A percentile compares a stretch with the other conserved stretches of the same genome.
Evolutionary conservation across 1,140 invertebrate species (phyloP).

Genomic region (Leptoteleia sp.): DNA sequence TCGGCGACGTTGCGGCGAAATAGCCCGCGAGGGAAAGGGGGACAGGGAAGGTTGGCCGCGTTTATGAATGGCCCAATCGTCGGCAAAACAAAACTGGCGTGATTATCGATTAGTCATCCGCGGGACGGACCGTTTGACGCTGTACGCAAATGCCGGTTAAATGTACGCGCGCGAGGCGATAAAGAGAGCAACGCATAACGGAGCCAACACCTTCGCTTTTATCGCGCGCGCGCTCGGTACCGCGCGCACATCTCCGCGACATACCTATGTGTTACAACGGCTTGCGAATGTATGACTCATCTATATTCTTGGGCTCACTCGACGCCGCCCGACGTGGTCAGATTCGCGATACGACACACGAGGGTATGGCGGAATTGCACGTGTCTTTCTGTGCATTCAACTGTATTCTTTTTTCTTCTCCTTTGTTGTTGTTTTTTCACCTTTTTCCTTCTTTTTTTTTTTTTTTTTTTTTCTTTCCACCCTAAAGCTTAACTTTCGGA

Average conservation of each 20-base stretch:
- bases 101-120: slow-evolving; percentile 40
- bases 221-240: slow-evolving; percentile 43
- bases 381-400: slow-evolving; percentile 44
- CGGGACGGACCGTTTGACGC: slow-evolving; percentile 9
- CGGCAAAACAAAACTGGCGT: slow-evolving; percentile 1
- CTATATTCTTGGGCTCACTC: slow-evolving; percentile 56
- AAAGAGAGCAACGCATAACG: slow-evolving; percentile 44
- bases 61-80: slow-evolving; percentile 25
- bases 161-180: slow-evolving; percentile 40
- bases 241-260: slow-evolving; percentile 29
- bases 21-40: too few relatives aligned
- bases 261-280: slow-evolving; percentile 44
- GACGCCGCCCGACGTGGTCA: slow-evolving; percentile 43
- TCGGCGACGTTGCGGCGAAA: too few relatives aligned
- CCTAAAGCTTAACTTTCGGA: too few relatives aligned
- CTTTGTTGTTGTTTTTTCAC: too few relatives aligned
- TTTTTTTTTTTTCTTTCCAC: too few relatives aligned
- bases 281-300: slow-evolving; percentile 57
- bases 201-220: slow-evolving; percentile 58
- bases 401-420: too few relatives aligned
- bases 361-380: slow-evolving; percentile 40
- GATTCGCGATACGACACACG: slow-evolving; percentile 49
- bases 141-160: slow-evolving; percentile 33
- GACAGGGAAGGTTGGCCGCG: too few relatives aligned
- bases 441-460: too few relatives aligned